Percentiles rank a stretch among this genome's conserved stretches.
These are phyloP conservation scores for Pedetes capensis DNA, from an alignment of 2,113 vertebrate genomes.

Conservation along the genomic window DNA sequence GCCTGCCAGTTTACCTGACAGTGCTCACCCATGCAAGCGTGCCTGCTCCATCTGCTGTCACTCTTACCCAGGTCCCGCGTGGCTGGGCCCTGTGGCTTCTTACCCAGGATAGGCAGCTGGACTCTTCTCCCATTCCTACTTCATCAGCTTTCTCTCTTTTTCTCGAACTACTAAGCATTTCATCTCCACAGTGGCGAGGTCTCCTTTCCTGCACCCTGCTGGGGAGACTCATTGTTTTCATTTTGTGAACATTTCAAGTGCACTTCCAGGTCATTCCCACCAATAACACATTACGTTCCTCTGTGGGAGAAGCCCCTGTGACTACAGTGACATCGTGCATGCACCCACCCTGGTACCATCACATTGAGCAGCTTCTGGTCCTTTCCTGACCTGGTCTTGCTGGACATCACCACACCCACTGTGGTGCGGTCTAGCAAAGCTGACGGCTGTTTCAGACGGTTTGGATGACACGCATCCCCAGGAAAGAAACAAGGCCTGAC, in stretches of 20 bases:
- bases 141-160: not conserved
- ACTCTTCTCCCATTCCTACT: rapidly evolving
- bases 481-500: rapidly evolving
- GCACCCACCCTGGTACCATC: too few relatives aligned
- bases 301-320: not conserved
- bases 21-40: rapidly evolving
- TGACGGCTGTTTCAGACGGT: rapidly evolving
- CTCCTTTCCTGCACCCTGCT: too few relatives aligned
- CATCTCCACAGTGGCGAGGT: too few relatives aligned
- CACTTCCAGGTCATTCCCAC: rapidly evolving
- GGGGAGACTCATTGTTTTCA: rapidly evolving
- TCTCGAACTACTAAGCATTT: rapidly evolving
- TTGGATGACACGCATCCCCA: rapidly evolving
- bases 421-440: not conserved
- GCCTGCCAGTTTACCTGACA: rapidly evolving
- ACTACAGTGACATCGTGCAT: too few relatives aligned
- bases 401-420: too few relatives aligned
- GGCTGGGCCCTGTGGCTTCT: not conserved
- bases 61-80: rapidly evolving
- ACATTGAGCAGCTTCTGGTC: not conserved
- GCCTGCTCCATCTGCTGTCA: rapidly evolving
- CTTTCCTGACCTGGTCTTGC: not conserved
- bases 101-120: rapidly evolving
- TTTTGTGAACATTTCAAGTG: not conserved
- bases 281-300: rapidly evolving